Base-by-base conservation (phyloP, 2,797 vertebrate genomes). In the Paramormyrops hopkinsi region DNA sequence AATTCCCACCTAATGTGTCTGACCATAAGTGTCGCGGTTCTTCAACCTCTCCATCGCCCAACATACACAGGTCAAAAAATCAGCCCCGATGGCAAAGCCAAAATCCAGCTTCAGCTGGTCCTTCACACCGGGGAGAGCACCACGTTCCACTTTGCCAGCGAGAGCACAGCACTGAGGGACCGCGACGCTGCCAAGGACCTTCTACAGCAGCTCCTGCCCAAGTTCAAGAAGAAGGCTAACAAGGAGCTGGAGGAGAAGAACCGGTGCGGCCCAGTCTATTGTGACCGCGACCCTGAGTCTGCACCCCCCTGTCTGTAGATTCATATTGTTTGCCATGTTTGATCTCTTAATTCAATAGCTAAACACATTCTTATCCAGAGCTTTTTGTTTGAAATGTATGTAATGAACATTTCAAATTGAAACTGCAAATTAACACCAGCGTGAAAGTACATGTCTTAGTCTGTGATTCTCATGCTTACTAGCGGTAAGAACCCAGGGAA, bases 231-330 rank as follows among this genome's bases (percentile, higher is more conserved):
- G 95, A 99, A 99, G 96, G 97, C 99, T 88, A 99, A 99, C 94
- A 99, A 99, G 94, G 98, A 99, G 91, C 96, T 99, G 86, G 98
- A 99, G 91, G 98, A 99, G 92, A 99, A 99, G 93, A 99, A 99
- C 96, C 97, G 98, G 99, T 98, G n/a, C 41, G 82, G 4, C n/a
- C 82, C 82, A 14, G 82, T 48, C 82, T 5, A 2, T 51, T 29
- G 82, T 46, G 5, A 11, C 41, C 7, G 17, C 0, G 0, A 9
- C 37, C 73, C 25, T 12, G 29, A n/a, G 73, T 79, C 19, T n/a
- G 14, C 73, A 44, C 0, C 14, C 3, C 37, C 41, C 76, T 44
- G 76, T 11, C 19, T 82, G 1, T 19, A 44, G 17, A 82, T 2
- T 46, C 19, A 19, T n/a, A 46, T n/a, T 2, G 17, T 46, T 82